Conservation (phyloP, 2,113 vertebrate species). For the Austrofundulus limnaeus region DNA sequence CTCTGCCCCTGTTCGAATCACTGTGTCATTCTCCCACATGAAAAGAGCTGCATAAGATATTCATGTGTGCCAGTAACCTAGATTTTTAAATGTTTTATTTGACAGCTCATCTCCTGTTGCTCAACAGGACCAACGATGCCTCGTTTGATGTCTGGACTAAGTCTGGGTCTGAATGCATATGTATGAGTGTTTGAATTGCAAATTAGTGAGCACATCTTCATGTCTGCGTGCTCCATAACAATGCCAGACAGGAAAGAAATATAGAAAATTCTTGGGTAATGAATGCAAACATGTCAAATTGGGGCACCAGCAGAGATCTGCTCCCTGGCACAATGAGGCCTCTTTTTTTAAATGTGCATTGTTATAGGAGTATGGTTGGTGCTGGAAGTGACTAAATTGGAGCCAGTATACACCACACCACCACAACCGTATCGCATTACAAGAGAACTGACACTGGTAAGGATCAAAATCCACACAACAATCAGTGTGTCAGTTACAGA, state of each 20-base stretch:
- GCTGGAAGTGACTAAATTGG: slow-evolving; percentile 28
- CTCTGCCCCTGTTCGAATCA: slow-evolving; percentile 59
- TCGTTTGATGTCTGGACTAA: slow-evolving; percentile 59
- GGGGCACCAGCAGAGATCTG: slow-evolving; percentile 31
- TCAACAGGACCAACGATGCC: slow-evolving; percentile 27
- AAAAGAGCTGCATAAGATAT: slow-evolving; percentile 66
- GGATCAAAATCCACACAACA: slow-evolving; percentile 32
- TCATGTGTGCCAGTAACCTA: slow-evolving; percentile 69
- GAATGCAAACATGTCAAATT: slow-evolving; percentile 31
- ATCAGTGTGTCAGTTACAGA: slow-evolving; percentile 43
- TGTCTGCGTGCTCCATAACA: slow-evolving; percentile 33
- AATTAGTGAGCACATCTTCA: slow-evolving; percentile 30
- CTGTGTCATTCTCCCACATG: slow-evolving; percentile 62
- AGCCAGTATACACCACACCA: slow-evolving; percentile 31
- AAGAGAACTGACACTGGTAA: slow-evolving; percentile 39
- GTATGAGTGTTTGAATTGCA: slow-evolving; percentile 23
- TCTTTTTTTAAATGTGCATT: slow-evolving; percentile 1
- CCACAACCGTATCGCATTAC: slow-evolving; percentile 34
- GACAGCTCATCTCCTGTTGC: slow-evolving; percentile 52
- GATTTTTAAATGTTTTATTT: slow-evolving; percentile 70
- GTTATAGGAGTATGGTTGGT: background rate
- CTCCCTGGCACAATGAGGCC: slow-evolving; percentile 12
- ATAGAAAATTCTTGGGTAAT: slow-evolving; percentile 12
- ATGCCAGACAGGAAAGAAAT: slow-evolving; percentile 36
- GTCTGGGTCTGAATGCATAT: slow-evolving; percentile 18